phyloP scores from a whole-genome alignment of 2,797 vertebrate genomes.

The Galagoides demidoff region DNA sequence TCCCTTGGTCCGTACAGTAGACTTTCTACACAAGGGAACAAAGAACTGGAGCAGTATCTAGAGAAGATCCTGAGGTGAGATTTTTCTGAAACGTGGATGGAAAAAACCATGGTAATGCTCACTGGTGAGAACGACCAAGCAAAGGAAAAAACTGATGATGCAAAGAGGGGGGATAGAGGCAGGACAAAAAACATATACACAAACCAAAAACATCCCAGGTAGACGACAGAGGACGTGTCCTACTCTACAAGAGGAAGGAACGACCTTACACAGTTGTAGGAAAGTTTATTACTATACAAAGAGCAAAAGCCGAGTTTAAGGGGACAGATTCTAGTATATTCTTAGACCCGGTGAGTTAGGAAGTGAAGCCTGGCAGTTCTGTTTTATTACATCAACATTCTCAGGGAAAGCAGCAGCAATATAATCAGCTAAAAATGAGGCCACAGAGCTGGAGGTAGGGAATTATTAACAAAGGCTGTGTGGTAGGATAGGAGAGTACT shows the following conservation, averaged over 20 bases:
- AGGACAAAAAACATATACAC: background rate
- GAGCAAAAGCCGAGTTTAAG: background rate
- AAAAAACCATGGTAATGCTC: background rate
- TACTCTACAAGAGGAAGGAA: background rate
- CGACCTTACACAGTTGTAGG: background rate
- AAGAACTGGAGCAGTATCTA: background rate
- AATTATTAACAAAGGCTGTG: background rate
- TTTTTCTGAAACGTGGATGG: fast-evolving
- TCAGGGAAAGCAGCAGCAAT: background rate
- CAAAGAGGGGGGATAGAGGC: background rate
- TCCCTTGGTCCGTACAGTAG: background rate
- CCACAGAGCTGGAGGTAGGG: background rate
- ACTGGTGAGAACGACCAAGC: background rate
- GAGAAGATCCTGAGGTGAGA: background rate
- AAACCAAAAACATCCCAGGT: background rate
- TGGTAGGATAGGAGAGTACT: background rate
- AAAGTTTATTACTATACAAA: background rate
- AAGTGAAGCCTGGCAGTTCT: background rate
- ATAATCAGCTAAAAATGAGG: background rate
- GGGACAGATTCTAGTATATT: background rate
- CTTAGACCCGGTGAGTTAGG: background rate
- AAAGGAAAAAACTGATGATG: background rate
- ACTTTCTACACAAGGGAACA: background rate
- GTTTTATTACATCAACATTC: background rate
- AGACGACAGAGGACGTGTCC: background rate